Evolutionary conservation across 2,113 vertebrate species (phyloP).

Genomic region (Rostratula benghalensis): DNA sequence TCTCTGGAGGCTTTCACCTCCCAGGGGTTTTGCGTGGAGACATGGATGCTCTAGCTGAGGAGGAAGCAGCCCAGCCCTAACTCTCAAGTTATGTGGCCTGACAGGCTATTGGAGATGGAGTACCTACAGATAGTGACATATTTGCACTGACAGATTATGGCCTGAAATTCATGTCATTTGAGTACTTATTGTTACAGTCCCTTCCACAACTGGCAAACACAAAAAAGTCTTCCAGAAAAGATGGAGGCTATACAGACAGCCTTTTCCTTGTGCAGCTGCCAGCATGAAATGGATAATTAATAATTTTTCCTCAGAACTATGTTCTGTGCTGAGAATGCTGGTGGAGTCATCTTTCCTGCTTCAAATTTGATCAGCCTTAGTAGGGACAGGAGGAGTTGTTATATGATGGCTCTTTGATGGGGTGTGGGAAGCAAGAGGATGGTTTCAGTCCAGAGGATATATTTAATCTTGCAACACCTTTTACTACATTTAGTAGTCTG

Average conservation of each 20-base stretch:
- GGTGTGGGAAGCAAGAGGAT: not conserved
- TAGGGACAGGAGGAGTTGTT: not conserved
- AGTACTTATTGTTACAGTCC: not conserved
- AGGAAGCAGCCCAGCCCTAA: not conserved
- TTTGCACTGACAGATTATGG: not conserved
- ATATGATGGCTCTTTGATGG: not conserved
- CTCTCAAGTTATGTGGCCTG: fast-evolving
- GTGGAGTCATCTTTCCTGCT: not conserved
- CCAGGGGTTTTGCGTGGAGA: not conserved
- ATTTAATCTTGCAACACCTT: slow-evolving; percentile 12
- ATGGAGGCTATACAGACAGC: not conserved
- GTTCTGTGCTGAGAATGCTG: not conserved
- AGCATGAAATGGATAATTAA: not conserved
- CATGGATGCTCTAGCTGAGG: not conserved
- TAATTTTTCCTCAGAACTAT: slow-evolving; percentile 3
- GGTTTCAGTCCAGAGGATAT: not conserved
- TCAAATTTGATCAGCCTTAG: not conserved
- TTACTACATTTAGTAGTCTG: not conserved
- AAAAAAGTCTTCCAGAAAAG: not conserved
- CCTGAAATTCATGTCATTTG: not conserved
- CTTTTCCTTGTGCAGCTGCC: not conserved
- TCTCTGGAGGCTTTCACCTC: not conserved
- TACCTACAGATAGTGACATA: not conserved
- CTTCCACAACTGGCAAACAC: not conserved
- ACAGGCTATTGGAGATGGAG: not conserved